Percentiles rank a stretch among this genome's conserved stretches.
Conservation (phyloP, 2,113 vertebrate species). For the Nansenia antarctica region DNA sequence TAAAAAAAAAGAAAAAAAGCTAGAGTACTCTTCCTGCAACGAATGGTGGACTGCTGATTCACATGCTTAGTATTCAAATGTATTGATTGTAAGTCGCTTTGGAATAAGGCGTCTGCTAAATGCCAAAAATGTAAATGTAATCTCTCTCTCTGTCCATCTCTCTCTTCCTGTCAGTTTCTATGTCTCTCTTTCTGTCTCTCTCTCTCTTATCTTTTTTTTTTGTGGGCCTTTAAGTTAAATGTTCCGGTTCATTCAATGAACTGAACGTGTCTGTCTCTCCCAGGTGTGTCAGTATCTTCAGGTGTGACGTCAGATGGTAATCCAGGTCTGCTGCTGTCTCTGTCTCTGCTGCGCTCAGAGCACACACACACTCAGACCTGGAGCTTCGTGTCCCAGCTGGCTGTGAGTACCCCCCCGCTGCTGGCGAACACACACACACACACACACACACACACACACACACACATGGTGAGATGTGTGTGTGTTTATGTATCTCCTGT, state of each 20-base stretch:
- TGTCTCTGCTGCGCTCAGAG: conserved; percentile 76
- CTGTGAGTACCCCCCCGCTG: conserved; percentile 71
- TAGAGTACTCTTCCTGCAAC: too few species aligned
- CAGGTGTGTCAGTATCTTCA: conserved; percentile 76
- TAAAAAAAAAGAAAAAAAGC: too few species aligned
- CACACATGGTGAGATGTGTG: background rate
- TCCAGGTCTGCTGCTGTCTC: conserved; percentile 77
- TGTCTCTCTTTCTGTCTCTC: too few species aligned
- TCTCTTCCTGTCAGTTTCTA: background rate
- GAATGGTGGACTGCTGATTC: too few species aligned
- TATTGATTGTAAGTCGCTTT: too few species aligned
- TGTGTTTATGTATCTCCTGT: background rate
- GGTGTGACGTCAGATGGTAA: conserved; percentile 79
- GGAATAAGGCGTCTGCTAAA: too few species aligned
- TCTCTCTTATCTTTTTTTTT: too few species aligned
- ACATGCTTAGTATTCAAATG: too few species aligned
- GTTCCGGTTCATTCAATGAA: too few species aligned
- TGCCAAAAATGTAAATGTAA: too few species aligned
- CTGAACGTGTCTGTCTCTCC: too few species aligned
- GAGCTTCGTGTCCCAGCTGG: conserved; percentile 85
- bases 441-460: background rate
- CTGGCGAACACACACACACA: background rate
- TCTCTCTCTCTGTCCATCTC: background rate
- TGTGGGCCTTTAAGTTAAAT: too few species aligned
- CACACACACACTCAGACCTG: conserved; percentile 82